These are phyloP conservation scores for Phaetusa simplex DNA, from an alignment of 2,113 vertebrate genomes.

Conservation along the genomic window DNA sequence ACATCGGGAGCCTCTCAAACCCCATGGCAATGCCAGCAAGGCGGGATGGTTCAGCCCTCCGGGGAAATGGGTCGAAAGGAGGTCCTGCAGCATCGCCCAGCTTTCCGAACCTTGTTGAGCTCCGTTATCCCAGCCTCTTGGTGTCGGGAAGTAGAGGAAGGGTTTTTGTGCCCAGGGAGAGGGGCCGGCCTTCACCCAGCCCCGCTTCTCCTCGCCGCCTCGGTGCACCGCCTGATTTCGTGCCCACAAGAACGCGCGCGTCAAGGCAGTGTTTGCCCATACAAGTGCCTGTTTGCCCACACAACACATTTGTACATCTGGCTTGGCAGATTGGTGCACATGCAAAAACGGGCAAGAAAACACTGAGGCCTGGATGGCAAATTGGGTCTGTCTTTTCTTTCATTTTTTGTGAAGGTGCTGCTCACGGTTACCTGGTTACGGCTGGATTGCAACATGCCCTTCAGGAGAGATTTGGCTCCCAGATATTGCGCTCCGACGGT, in stretches of 20 bases:
- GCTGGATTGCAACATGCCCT: not conserved
- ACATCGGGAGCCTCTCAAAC: not conserved
- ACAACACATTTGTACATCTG: slow-evolving; percentile 62
- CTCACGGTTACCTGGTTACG: not conserved
- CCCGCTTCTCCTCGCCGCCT: not conserved
- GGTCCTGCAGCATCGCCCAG: not conserved
- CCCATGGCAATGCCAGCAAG: not conserved
- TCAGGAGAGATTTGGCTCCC: not conserved
- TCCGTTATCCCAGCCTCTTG: not conserved
- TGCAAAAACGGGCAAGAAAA: slow-evolving; percentile 45
- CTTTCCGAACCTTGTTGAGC: not conserved
- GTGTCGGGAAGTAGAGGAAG: not conserved
- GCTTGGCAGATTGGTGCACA: slow-evolving; percentile 63
- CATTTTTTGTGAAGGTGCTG: not conserved
- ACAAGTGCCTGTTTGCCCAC: slow-evolving; percentile 55
- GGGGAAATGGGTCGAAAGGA: not conserved
- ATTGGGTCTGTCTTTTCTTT: not conserved
- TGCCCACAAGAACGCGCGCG: not conserved
- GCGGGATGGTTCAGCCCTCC: not conserved
- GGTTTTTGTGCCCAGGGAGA: not conserved
- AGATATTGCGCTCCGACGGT: not conserved
- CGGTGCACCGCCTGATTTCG: not conserved
- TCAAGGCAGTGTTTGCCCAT: slow-evolving; percentile 48
- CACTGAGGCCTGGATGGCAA: slow-evolving; percentile 14
- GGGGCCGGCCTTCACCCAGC: not conserved